Percentiles rank a stretch among this genome's conserved stretches.
Evolutionary conservation across 2,797 vertebrate species (phyloP).

Genomic region (Enteromius argenteus): DNA sequence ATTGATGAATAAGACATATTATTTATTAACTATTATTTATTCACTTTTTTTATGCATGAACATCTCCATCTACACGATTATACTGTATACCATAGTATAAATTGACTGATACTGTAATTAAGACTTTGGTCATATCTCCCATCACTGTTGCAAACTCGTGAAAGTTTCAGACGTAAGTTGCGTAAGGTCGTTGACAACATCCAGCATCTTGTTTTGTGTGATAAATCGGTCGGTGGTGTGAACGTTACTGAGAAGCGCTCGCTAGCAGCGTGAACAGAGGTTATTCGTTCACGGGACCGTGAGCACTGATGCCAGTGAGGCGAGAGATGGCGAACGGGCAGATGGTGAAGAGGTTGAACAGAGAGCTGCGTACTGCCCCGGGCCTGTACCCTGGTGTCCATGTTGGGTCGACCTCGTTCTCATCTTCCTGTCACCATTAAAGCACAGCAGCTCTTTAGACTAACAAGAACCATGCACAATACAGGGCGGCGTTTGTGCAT

Average conservation of each 20-base stretch:
- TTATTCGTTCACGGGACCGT: slow-evolving; percentile 34
- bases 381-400: slow-evolving; percentile 26
- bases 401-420: slow-evolving; percentile 43
- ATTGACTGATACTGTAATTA: background rate
- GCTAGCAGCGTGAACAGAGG: slow-evolving; percentile 9
- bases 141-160: background rate
- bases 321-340: slow-evolving; percentile 39
- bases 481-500: slow-evolving; percentile 2
- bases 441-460: slow-evolving; percentile 15
- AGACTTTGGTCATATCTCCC: background rate
- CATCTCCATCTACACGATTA: background rate
- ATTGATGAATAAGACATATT: too few species aligned
- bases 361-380: background rate
- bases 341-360: slow-evolving; percentile 25
- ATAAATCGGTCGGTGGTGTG: slow-evolving; percentile 14
- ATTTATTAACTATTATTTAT: too few species aligned
- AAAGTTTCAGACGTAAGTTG: background rate
- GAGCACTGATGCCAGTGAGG: slow-evolving; percentile 35
- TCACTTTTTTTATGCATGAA: background rate
- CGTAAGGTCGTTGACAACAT: background rate
- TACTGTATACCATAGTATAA: background rate
- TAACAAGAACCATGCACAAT: slow-evolving; percentile 10
- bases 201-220: slow-evolving; percentile 2
- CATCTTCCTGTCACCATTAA: slow-evolving; percentile 11
- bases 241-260: slow-evolving; percentile 13